A percentile compares a stretch with the other conserved stretches of the same genome.
phyloP scores from a whole-genome alignment of 64 coral and sea anemone species.

The Trachythela sp. region DNA sequence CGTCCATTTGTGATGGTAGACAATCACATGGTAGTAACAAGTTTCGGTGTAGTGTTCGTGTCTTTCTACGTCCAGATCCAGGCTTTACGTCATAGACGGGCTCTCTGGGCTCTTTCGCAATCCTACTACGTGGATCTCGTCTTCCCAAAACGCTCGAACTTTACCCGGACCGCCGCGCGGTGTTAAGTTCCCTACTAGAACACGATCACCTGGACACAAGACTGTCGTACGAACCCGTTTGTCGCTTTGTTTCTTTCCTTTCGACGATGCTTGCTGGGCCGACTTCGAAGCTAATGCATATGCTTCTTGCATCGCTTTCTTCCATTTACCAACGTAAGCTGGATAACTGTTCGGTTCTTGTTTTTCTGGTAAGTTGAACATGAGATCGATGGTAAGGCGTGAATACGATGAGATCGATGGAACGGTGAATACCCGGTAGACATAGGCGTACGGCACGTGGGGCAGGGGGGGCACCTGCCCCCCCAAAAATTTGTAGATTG shows the following conservation, averaged over 20 bases:
- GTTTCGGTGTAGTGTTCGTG: conserved; percentile 25
- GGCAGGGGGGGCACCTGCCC: too few relatives aligned
- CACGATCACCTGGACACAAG: conserved; percentile 35
- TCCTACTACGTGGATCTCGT: conserved; percentile 42
- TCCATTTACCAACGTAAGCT: background rate
- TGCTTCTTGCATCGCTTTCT: conserved; percentile 39
- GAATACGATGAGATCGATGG: background rate
- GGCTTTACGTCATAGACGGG: conserved; percentile 41
- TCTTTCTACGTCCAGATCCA: conserved; percentile 30
- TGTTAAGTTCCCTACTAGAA: conserved; percentile 49
- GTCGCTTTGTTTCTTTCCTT: conserved; percentile 19
- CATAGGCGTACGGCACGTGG: too few relatives aligned
- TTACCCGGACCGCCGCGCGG: conserved; percentile 32
- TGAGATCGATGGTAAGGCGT: conserved; percentile 7
- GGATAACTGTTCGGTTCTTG: background rate
- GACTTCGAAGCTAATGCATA: conserved; percentile 25
- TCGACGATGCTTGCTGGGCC: background rate
- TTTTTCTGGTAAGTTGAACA: background rate
- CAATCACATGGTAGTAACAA: conserved; percentile 30
- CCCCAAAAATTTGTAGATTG: too few relatives aligned
- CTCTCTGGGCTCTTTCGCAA: conserved; percentile 25
- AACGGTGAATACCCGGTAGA: conserved; percentile 24
- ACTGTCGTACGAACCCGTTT: conserved; percentile 23
- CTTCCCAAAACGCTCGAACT: conserved; percentile 42
- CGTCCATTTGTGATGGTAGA: background rate